Percentiles rank a stretch among this genome's conserved stretches.
These are phyloP conservation scores for Lysiphlebus fabarum DNA, from an alignment of 1,140 invertebrate genomes.

Conservation along the genomic window DNA sequence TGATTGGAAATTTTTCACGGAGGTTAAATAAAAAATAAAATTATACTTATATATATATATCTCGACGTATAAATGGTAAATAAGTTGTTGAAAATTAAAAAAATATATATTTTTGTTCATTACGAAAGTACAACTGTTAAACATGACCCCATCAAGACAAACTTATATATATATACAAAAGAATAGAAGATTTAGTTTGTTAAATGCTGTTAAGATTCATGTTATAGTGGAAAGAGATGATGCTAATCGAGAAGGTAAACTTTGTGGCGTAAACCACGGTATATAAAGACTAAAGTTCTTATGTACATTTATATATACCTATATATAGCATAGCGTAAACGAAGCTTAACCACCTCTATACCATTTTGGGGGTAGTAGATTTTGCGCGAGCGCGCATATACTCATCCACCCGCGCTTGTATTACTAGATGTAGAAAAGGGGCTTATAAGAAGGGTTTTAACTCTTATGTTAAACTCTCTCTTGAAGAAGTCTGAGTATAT, in stretches of 20 bases:
- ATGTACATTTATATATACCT: too few species aligned
- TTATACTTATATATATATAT: too few species aligned
- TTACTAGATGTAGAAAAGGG: conserved; percentile 23
- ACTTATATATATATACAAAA: too few species aligned
- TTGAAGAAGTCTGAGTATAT: conserved; percentile 16
- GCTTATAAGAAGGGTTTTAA: conserved; percentile 19
- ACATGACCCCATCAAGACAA: too few species aligned
- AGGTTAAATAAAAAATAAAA: too few species aligned
- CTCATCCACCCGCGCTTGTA: neutral
- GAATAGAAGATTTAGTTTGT: too few species aligned
- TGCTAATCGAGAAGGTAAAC: conserved; percentile 38
- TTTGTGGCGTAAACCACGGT: conserved; percentile 40
- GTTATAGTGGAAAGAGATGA: conserved; percentile 6
- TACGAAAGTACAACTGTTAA: too few species aligned
- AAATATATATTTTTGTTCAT: too few species aligned
- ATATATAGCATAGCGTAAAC: neutral
- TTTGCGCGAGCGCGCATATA: neutral
- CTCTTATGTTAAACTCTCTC: neutral
- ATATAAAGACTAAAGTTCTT: too few species aligned
- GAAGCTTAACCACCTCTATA: conserved; percentile 40
- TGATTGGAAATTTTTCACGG: too few species aligned
- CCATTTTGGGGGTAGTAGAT: neutral
- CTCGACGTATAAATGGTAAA: too few species aligned
- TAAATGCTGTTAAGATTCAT: conserved; percentile 8
- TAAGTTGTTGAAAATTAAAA: too few species aligned